A percentile compares a stretch with the other conserved stretches of the same genome.
These are phyloP conservation scores for Martes flavigula DNA, from an alignment of 2,797 vertebrate genomes.

Conservation along the genomic window DNA sequence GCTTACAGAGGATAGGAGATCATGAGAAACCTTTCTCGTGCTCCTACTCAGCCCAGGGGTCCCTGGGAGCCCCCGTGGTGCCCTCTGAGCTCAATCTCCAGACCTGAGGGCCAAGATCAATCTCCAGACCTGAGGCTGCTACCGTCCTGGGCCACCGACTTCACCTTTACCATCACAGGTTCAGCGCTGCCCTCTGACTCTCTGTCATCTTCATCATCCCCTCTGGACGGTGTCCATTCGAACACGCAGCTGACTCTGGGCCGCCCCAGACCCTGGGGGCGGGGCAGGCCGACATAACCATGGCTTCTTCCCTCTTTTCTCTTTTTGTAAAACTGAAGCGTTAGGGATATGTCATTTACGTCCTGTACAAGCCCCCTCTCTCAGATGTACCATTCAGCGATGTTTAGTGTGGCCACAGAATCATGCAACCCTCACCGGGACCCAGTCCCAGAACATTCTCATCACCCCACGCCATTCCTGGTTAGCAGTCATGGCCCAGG, in stretches of 20 bases:
- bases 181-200: neutral
- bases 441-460: neutral
- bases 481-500: neutral
- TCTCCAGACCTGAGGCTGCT: neutral
- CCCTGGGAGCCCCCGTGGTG: neutral
- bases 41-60: neutral
- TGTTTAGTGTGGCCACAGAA: neutral
- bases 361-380: neutral
- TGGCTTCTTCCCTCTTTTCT: neutral
- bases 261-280: neutral
- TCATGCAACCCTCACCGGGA: neutral
- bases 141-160: neutral
- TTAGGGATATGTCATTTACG: neutral
- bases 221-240: neutral
- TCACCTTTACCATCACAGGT: neutral
- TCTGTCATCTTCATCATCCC: neutral
- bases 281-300: accelerated
- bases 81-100: neutral
- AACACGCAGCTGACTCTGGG: neutral
- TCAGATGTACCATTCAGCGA: no score
- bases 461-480: neutral
- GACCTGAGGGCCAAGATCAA: neutral
- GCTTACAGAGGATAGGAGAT: neutral
- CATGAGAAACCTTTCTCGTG: neutral
- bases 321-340: neutral